Base-by-base conservation (phyloP, 2,797 vertebrate species). In the Petrocephalus sullivani region DNA sequence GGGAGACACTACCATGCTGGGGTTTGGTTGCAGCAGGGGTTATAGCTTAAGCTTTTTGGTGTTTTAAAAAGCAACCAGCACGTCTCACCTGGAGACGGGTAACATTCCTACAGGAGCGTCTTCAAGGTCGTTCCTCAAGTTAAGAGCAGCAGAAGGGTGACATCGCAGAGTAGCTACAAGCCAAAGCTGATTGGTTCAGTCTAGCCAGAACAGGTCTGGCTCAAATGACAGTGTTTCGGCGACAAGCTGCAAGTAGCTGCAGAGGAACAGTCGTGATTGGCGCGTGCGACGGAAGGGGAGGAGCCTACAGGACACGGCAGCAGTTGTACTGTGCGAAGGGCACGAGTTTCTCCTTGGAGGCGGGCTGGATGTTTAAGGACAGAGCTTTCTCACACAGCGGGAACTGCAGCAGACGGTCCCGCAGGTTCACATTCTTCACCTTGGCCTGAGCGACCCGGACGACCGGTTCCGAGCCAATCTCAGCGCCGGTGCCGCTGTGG, bases 281-380 rank as follows among this genome's bases (percentile, higher is more conserved):
- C 7, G 16, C 2, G 57, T 49, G 33, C 7, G 1, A 16, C 14
- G 16, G 10, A 85, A 37, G 85, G n/a, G 87, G 87, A 19, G 4
- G 58, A 6, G 88, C 88, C 91, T 94, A 98, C 23, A 98, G 95
- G 90, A 98, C 97, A 0, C 97, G 96, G 92, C 97, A 98, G 92
- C 97, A 98, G 96, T 97, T 98, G 93, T 97, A 97, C 95, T 98
- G 97, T 28, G 96, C 95, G 89, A 98, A 93, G 0, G 97, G 96
- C 51, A 97, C 94, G 60, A 97, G 96, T 91, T 96, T 96, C 91
- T 96, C 95, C 91, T 97, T 97, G 92, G 96, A 95, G 91, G 96
- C 92, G 0, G 96, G 94, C 0, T 95, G 96, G 0, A 97, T 94
- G 91, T 96, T 96, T 92, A 98, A 96, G 90, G 97, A 96, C 92